Evolutionary conservation across 2,888 invertebrate genomes (phyloP), one percentile per base, ranked within the genome.

Genomic region (Pseudococcus longispinus): DNA sequence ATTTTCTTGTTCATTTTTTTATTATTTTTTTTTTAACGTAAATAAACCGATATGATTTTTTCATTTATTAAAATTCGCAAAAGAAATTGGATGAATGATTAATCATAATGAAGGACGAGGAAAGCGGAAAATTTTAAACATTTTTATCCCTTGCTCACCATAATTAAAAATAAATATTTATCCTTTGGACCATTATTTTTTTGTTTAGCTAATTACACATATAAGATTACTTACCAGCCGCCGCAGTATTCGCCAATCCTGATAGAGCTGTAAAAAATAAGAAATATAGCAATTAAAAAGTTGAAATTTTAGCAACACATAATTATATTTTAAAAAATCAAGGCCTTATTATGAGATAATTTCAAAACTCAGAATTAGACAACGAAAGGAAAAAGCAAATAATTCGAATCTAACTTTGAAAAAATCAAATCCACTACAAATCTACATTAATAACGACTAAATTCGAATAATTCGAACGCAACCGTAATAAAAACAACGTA

Each of bases 191-290:
- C 29, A 32, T 37, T 37, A 37, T 37, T 37, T 37, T 37, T 83
- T 46, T n/a, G n/a, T n/a, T n/a, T n/a, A 55, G 37, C 32, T 29
- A 2, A 70, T 74, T 37, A 86, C 20, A 32, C 11, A 37, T 6
- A 37, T 8, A 55, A 60, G 20, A n/a, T 80, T 80, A 80, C 77
- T 84, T 87, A 87, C 87, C 87, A 29, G 87, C 83, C 70, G 87
- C 83, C 37, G 87, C 87, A 29, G 87, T 55, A 44, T 70, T 84
- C 18, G 87, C 51, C 84, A 88, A 83, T 87, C 83, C 88, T 80
- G 87, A 88, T 87, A 85, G 83, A 42, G 86, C 88, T 88, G 77
- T 18, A 87, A 87, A 83, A 85, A 82, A 85, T 65, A 42, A 46
- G n/a, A 29, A 60, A 15, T 46, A 46, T 13, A 13, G 2, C 44